Percentiles rank a stretch among this genome's conserved stretches.
These are phyloP conservation scores for Antheraea pernyi DNA, from an alignment of 1,140 invertebrate genomes.

Conservation along the genomic window DNA sequence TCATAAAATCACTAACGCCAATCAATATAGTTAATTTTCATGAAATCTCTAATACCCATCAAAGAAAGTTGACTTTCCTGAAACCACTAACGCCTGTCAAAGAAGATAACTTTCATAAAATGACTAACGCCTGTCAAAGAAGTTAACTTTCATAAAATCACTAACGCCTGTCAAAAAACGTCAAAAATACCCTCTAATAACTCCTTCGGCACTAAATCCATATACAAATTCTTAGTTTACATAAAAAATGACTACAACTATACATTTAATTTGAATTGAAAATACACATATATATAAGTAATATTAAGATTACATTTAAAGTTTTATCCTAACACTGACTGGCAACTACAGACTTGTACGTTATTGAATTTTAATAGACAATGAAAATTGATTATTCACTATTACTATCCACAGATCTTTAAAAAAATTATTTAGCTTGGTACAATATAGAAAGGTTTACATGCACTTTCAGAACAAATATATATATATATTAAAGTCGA, in stretches of 20 bases:
- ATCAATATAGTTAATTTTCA: too few species aligned
- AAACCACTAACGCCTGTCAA: too few species aligned
- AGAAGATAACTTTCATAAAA: too few species aligned
- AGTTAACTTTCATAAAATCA: not conserved
- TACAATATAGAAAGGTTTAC: too few species aligned
- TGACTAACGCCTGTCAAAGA: not conserved
- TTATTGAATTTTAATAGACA: not conserved
- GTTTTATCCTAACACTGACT: slow-evolving; percentile 7
- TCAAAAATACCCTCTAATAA: not conserved
- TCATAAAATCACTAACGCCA: too few species aligned
- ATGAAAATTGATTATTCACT: not conserved
- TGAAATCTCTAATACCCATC: too few species aligned
- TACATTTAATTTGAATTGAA: slow-evolving; percentile 9
- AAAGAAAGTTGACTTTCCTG: too few species aligned
- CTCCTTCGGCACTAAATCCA: not conserved
- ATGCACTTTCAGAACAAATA: too few species aligned
- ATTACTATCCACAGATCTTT: not conserved
- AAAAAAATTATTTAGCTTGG: too few species aligned
- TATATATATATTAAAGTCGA: too few species aligned
- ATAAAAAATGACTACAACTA: not conserved
- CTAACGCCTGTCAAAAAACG: not conserved
- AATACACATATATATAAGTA: slow-evolving; percentile 7
- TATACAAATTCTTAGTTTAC: not conserved
- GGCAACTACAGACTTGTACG: not conserved
- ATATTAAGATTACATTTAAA: slow-evolving; percentile 14